These are phyloP conservation scores for Coturnix japonica DNA, from an alignment of 2,113 vertebrate species.

Conservation along the genomic window DNA sequence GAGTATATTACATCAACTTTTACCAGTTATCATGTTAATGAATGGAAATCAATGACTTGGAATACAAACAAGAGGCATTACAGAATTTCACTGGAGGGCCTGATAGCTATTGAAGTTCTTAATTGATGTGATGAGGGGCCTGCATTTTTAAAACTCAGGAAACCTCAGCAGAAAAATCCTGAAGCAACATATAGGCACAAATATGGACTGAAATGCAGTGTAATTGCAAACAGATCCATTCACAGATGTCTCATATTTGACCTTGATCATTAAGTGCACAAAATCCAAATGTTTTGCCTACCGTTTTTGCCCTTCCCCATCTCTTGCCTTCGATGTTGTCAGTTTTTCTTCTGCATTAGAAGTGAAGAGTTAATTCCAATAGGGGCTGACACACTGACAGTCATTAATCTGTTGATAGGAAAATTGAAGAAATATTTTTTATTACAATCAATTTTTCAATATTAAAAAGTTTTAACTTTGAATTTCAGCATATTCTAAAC, in stretches of 20 bases:
- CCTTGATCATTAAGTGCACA: background rate
- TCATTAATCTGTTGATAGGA: background rate
- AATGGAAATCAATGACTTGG: background rate
- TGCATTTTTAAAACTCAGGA: background rate
- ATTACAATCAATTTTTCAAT: background rate
- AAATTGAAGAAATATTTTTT: background rate
- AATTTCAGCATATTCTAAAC: background rate
- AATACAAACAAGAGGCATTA: constrained; percentile 3
- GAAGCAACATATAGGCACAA: background rate
- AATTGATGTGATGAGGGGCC: background rate
- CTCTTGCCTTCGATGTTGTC: background rate
- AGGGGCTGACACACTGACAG: background rate
- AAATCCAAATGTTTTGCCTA: background rate
- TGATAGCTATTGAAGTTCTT: background rate
- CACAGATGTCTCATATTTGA: rapidly evolving
- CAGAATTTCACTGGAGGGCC: background rate
- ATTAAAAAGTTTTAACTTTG: background rate
- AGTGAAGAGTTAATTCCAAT: background rate
- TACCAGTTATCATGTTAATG: background rate
- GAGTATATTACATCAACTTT: constrained; percentile 1
- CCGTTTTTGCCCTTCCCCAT: background rate
- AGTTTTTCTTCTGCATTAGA: background rate
- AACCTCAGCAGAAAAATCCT: background rate
- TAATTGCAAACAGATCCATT: background rate
- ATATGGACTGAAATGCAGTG: background rate